A percentile compares a stretch with the other conserved stretches of the same genome.
Conservation (phyloP, 35 echinoderm and acorn worm genomes). For the Anneissia japonica region DNA sequence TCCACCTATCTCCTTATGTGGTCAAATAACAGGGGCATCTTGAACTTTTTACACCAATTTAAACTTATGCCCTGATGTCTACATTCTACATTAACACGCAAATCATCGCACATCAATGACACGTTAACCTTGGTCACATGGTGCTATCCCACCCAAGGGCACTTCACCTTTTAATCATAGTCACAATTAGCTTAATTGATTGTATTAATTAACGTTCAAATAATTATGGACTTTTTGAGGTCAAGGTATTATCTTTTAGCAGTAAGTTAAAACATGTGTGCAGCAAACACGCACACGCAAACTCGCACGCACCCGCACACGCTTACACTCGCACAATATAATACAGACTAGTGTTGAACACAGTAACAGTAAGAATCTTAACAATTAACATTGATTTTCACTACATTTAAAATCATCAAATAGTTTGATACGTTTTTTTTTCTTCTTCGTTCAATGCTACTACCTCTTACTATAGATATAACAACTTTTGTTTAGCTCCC, state of each 20-base stretch:
- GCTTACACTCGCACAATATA: not conserved
- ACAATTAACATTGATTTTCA: not conserved
- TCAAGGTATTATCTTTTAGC: not conserved
- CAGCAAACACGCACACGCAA: not conserved
- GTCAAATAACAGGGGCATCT: not conserved
- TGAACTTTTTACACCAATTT: not conserved
- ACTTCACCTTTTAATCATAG: not conserved
- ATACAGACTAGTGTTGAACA: not conserved
- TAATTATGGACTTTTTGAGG: not conserved
- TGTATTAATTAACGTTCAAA: not conserved
- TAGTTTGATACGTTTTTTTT: not conserved
- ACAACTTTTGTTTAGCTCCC: not conserved
- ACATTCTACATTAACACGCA: not conserved
- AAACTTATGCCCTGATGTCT: not conserved
- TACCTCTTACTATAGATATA: not conserved
- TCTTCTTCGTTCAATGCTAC: not conserved
- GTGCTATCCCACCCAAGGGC: not conserved
- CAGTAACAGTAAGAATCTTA: not conserved
- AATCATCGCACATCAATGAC: not conserved
- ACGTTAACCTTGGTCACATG: not conserved
- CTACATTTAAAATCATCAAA: not conserved
- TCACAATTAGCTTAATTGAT: not conserved
- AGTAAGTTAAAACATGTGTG: not conserved
- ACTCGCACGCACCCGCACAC: not conserved
- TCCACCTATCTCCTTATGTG: not conserved